Base-by-base conservation (phyloP, 2,888 invertebrate genomes). In the Elegia similella region DNA sequence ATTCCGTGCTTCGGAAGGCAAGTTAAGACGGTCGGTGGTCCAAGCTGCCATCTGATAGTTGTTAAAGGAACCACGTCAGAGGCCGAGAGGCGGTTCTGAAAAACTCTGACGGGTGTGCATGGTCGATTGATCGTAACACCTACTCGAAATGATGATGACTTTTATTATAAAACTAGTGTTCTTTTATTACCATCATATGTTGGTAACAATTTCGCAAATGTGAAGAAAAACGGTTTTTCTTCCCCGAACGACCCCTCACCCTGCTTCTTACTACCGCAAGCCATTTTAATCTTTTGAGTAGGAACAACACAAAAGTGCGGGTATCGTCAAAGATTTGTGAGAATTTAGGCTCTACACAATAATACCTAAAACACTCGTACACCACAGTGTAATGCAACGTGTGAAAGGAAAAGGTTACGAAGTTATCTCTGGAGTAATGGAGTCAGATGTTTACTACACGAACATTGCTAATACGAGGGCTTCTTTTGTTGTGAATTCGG, bases 161-260 rank as follows among this genome's bases (percentile, higher is more conserved):
- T 59, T 65, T 59, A 3, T 66, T 60, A 44, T 66, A 69, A 42
- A 65, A 68, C 61, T 42, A 69, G n/a, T 0, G 67, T 67, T 59
- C 58, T 62, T 34, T 29, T 65, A 47, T 70, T 70, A 0, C 68
- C 72, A 13, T 72, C 70, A 10, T 68, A 72, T 0, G n/a, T 42
- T 8, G 70, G 68, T 46, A 72, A 62, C 0, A 67, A 23, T 52
- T 59, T 59, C 2, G 62, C 16, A 7, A 65, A 59, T 8, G 60
- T 43, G 0, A 52, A 34, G 13, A 47, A 58, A 0, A 58, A 17
- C 8, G 17, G 10, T 7, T 59, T 62, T 3, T 44, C 50, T 5
- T 57, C 56, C 29, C 50, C 58, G 10, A 34, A 34, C 2, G 34
- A 34, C 34, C 10, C 34, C 34, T 60, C 59, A 8, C 34, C 61